Percentiles rank a stretch among this genome's conserved stretches.
These are phyloP conservation scores for Siniperca knerii DNA, from an alignment of 2,113 vertebrate species.

Conservation along the genomic window DNA sequence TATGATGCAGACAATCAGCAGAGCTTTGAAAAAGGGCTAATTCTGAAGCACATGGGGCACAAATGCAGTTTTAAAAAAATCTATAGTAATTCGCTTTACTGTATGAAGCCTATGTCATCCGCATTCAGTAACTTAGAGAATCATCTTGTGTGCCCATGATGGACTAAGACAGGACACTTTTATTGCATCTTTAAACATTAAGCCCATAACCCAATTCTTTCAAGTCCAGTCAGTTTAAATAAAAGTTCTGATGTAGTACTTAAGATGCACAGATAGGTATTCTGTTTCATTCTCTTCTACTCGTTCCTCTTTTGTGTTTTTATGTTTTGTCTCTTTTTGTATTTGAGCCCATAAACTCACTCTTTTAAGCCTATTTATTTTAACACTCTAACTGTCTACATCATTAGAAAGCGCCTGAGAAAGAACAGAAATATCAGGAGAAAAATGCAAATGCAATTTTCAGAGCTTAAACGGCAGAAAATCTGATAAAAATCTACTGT, in stretches of 20 bases:
- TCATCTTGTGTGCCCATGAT: background rate
- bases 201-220: slow-evolving; percentile 27
- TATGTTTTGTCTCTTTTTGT: background rate
- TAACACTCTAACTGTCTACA: background rate
- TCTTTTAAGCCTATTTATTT: background rate
- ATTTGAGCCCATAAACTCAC: background rate
- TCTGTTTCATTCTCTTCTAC: background rate
- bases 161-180: slow-evolving; percentile 5
- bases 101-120: background rate
- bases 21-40: slow-evolving; percentile 10
- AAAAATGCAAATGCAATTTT: background rate
- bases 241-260: background rate
- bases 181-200: slow-evolving; percentile 17
- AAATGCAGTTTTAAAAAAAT: slow-evolving; percentile 8
- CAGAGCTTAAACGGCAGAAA: background rate
- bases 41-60: background rate
- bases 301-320: background rate
- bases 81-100: background rate
- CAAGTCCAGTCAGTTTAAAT: slow-evolving; percentile 30
- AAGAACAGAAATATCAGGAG: background rate
- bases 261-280: background rate
- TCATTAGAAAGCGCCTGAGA: background rate
- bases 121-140: background rate
- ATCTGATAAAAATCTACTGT: background rate
- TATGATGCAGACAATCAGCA: background rate